Evolutionary conservation across 2,113 vertebrate species (phyloP).

Genomic region (Nothoprocta perdicaria): DNA sequence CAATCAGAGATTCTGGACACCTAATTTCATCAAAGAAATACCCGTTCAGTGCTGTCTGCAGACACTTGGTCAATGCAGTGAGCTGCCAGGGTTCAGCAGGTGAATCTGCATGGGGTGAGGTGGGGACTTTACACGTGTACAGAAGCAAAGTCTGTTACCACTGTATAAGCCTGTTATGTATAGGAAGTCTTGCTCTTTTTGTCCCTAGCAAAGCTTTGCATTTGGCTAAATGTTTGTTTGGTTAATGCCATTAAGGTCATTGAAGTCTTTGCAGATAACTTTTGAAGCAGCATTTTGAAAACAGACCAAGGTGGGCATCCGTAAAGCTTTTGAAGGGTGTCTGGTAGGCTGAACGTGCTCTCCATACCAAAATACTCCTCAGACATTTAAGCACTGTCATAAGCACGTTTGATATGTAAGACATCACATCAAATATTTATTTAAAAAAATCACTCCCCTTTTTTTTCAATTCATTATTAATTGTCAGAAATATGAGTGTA

Average conservation of each 20-base stretch:
- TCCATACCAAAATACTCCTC: neutral
- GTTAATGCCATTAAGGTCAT: neutral
- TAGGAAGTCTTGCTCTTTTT: neutral
- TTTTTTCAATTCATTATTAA: neutral
- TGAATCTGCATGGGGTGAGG: neutral
- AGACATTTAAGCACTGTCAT: neutral
- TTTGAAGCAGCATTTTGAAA: neutral
- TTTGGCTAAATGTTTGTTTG: neutral
- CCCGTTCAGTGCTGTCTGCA: neutral
- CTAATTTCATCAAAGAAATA: neutral
- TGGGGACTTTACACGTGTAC: neutral
- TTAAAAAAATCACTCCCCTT: neutral
- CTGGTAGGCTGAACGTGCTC: neutral
- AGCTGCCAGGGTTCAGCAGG: neutral
- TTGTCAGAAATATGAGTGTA: neutral
- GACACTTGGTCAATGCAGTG: neutral
- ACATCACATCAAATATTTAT: neutral
- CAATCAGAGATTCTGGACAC: neutral
- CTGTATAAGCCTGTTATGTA: neutral
- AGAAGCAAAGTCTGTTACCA: neutral
- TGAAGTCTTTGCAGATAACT: no score
- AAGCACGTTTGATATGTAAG: neutral
- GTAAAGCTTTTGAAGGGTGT: no score
- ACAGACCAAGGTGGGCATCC: neutral
- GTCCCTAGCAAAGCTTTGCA: neutral